phyloP scores from a whole-genome alignment of 1,140 invertebrate genomes.

The Drosophila ironensis region DNA sequence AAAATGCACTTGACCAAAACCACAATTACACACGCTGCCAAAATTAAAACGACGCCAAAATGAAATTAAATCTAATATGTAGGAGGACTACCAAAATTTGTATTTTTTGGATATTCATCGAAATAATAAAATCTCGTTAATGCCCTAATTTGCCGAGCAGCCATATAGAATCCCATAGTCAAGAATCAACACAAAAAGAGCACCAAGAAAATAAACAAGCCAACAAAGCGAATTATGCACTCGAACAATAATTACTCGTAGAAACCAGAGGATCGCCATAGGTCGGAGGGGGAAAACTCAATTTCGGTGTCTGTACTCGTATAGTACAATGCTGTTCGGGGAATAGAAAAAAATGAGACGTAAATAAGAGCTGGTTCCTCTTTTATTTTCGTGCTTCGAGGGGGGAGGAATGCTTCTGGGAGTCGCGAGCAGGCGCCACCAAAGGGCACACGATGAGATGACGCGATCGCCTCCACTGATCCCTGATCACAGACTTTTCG shows the following conservation, averaged over 20 bases:
- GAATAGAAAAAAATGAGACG: conserved; percentile 15
- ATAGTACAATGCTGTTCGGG: neutral
- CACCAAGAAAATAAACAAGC: conserved; percentile 39
- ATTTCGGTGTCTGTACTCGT: conserved; percentile 3
- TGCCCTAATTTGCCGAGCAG: neutral
- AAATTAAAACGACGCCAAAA: conserved; percentile 2
- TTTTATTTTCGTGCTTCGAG: neutral
- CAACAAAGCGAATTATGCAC: conserved; percentile 27
- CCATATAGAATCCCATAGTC: conserved; percentile 23
- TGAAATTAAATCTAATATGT: neutral
- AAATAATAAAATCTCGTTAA: neutral
- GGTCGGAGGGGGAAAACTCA: neutral
- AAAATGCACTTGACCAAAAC: conserved; percentile 29
- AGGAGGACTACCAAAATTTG: too few species aligned
- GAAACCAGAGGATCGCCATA: conserved; percentile 9
- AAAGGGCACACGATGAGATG: conserved; percentile 36
- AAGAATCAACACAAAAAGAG: conserved; percentile 4
- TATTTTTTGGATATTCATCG: too few species aligned
- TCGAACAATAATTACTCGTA: conserved; percentile 38
- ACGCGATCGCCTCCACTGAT: conserved; percentile 10
- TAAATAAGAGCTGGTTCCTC: conserved; percentile 16
- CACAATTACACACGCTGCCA: neutral
- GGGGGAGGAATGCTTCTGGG: conserved; percentile 2
- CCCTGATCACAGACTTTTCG: conserved; percentile 69
- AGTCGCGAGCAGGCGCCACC: conserved; percentile 34